Conservation (phyloP, 2,113 vertebrate genomes). For the Corythornis cristatus region DNA sequence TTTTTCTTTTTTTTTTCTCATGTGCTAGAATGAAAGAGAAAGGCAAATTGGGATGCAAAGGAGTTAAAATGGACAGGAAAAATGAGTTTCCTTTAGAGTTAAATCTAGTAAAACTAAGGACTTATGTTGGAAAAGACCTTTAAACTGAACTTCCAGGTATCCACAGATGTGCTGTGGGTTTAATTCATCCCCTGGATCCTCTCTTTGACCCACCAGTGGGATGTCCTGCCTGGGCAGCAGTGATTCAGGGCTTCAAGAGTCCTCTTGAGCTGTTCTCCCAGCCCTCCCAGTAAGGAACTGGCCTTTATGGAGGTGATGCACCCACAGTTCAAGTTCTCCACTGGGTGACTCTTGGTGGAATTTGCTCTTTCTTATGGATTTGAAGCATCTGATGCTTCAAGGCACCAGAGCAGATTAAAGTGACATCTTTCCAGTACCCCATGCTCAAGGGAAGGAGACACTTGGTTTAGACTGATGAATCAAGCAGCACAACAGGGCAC, state of each 20-base stretch:
- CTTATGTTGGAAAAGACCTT: too few species aligned
- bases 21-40: neutral
- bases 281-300: neutral
- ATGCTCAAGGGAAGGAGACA: neutral
- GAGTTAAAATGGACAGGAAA: neutral
- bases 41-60: neutral
- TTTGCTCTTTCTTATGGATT: neutral
- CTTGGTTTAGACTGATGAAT: neutral
- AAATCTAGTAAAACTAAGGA: neutral
- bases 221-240: neutral
- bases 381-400: neutral
- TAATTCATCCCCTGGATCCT: neutral
- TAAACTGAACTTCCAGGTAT: neutral
- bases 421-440: neutral
- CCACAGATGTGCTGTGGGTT: neutral
- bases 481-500: neutral
- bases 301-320: neutral
- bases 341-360: neutral
- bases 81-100: neutral
- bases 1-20: too few species aligned
- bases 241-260: too few species aligned
- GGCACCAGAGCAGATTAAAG: neutral
- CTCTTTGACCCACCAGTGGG: neutral
- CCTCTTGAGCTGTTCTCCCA: neutral
- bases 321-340: too few species aligned